Evolutionary conservation across 2,888 invertebrate species (phyloP).

Genomic region (Thera britannica): DNA sequence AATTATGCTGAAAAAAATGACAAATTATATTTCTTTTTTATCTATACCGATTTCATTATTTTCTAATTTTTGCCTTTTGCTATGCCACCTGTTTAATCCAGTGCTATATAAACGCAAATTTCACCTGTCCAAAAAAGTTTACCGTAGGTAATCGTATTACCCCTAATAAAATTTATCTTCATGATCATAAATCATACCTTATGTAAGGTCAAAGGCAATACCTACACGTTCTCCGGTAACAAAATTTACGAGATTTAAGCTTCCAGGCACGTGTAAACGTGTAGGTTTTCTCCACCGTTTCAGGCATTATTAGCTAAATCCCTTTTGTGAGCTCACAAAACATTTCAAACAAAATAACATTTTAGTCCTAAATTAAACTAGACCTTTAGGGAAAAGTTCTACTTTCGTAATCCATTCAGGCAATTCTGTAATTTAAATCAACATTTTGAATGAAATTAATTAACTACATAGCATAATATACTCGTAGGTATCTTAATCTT

Average conservation of each 20-base stretch:
- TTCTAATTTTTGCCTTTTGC: too few relatives aligned
- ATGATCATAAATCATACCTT: conserved; percentile 18
- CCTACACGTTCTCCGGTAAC: conserved; percentile 13
- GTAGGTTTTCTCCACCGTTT: conserved; percentile 15
- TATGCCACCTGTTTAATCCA: background rate
- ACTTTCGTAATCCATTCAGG: conserved; percentile 30
- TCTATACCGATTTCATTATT: too few relatives aligned
- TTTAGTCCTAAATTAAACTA: conserved; percentile 33
- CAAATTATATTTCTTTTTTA: too few relatives aligned
- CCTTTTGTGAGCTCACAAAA: conserved; percentile 37
- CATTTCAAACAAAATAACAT: conserved; percentile 37
- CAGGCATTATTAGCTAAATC: conserved; percentile 22
- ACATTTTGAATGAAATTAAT: background rate
- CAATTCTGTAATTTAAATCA: conserved; percentile 3
- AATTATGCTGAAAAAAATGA: too few relatives aligned
- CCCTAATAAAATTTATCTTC: conserved; percentile 21
- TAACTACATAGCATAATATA: too few relatives aligned
- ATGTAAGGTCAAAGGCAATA: conserved; percentile 3
- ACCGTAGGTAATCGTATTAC: background rate
- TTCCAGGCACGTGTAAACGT: background rate
- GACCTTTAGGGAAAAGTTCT: conserved; percentile 23
- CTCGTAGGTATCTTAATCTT: background rate
- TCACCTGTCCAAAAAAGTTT: background rate
- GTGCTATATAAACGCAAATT: background rate
- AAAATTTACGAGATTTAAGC: conserved; percentile 4